Evolutionary conservation across 2,113 vertebrate genomes (phyloP).

Genomic region (human (Homo sapiens)): DNA sequence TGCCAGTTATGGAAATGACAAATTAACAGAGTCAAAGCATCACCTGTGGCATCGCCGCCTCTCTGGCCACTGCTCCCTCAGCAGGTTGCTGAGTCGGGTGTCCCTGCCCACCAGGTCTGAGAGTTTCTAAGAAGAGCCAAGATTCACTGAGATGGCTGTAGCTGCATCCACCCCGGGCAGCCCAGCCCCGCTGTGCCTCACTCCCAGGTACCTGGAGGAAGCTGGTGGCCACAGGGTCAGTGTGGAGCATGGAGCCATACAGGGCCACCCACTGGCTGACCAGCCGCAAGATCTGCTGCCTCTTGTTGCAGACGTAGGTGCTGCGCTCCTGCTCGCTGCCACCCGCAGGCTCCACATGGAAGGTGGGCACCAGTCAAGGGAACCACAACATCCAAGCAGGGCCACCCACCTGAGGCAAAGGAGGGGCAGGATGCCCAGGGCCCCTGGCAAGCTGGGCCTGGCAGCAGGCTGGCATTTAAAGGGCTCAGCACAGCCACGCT

Average conservation of each 20-base stretch:
- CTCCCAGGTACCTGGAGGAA: slow-evolving; percentile 90
- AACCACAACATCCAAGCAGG: rapidly evolving
- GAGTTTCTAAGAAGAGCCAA: slow-evolving; percentile 84
- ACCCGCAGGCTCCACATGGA: slow-evolving; percentile 88
- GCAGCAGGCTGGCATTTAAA: not conserved
- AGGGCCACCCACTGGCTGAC: slow-evolving; percentile 93
- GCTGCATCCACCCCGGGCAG: rapidly evolving
- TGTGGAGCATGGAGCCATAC: slow-evolving; percentile 88
- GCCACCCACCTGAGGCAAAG: not conserved
- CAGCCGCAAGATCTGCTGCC: slow-evolving; percentile 92
- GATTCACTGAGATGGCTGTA: not conserved
- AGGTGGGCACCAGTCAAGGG: slow-evolving; percentile 90
- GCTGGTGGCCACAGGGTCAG: slow-evolving; percentile 86
- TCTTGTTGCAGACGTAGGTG: slow-evolving; percentile 88
- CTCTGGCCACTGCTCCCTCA: slow-evolving; percentile 90
- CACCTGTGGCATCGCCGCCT: slow-evolving; percentile 88
- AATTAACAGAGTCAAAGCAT: not conserved
- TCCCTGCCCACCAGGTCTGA: slow-evolving; percentile 89
- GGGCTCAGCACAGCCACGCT: not conserved
- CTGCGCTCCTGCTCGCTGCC: slow-evolving; percentile 91
- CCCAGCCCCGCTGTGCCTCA: not conserved
- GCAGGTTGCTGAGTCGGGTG: slow-evolving; percentile 83
- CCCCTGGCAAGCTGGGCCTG: not conserved
- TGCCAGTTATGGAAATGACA: rapidly evolving
- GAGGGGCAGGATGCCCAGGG: not conserved